phyloP scores from a whole-genome alignment of 2,888 invertebrate species.

The Phasia obesa region DNA sequence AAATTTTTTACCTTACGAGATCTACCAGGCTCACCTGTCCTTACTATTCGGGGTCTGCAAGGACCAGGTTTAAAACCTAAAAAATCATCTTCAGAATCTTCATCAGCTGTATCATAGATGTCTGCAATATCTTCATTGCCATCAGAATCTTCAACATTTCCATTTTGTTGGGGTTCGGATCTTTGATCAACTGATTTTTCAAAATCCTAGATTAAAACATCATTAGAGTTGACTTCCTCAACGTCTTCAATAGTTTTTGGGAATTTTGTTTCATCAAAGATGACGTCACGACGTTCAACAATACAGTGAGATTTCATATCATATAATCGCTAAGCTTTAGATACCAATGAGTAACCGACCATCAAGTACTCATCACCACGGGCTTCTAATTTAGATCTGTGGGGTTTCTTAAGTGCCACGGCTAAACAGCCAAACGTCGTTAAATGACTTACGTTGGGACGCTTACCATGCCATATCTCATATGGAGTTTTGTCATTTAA shows the following conservation, averaged over 20 bases:
- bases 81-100: conserved; percentile 26
- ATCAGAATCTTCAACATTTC: conserved; percentile 1
- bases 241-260: not conserved
- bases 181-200: too few species aligned
- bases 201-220: conserved; percentile 9
- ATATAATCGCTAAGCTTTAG: conserved; percentile 56
- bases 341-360: conserved; percentile 45
- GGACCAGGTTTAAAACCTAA: conserved; percentile 16
- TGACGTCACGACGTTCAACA: conserved; percentile 53
- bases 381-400: too few species aligned
- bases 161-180: too few species aligned
- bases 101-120: conserved; percentile 18
- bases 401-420: too few species aligned
- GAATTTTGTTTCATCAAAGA: conserved; percentile 48
- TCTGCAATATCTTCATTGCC: conserved; percentile 4
- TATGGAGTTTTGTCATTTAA: conserved; percentile 65
- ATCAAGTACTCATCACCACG: too few species aligned
- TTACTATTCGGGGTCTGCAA: conserved; percentile 36
- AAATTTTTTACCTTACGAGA: conserved; percentile 62
- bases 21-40: conserved; percentile 52
- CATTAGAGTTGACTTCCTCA: not conserved
- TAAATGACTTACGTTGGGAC: conserved; percentile 62
- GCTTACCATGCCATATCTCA: conserved; percentile 66
- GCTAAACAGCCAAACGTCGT: too few species aligned
- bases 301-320: conserved; percentile 27